Percentiles rank a stretch among this genome's conserved stretches.
Evolutionary conservation across 2,113 vertebrate genomes (phyloP).

Genomic region (Oxygymnocypris stewartii): DNA sequence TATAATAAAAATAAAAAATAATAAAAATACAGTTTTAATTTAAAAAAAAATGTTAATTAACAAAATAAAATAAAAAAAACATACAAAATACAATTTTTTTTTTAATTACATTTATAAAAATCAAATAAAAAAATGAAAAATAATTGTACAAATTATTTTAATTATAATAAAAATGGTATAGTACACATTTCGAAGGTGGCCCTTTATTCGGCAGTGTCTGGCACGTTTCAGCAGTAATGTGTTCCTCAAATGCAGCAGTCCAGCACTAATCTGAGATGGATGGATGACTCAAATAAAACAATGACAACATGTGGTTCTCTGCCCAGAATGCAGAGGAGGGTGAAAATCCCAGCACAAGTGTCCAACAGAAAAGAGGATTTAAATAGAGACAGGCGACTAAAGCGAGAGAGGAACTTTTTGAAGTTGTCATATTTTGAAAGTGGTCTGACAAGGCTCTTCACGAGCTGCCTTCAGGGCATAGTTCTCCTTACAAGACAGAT

Average conservation of each 20-base stretch:
- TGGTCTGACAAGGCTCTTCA: not conserved
- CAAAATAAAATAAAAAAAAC: too few species aligned
- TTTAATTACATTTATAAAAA: too few species aligned
- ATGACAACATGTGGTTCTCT: not conserved
- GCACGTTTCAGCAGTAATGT: not conserved
- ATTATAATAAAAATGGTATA: too few species aligned
- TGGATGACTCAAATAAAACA: not conserved
- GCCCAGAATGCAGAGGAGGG: slow-evolving; percentile 36
- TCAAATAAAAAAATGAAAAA: too few species aligned
- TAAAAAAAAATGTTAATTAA: too few species aligned
- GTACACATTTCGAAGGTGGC: too few species aligned
- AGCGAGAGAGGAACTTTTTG: not conserved
- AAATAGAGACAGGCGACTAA: not conserved
- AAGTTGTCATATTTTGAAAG: slow-evolving; percentile 19
- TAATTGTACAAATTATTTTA: too few species aligned
- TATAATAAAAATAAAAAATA: too few species aligned
- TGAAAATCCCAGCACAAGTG: not conserved
- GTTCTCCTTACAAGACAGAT: not conserved
- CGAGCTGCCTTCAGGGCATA: not conserved
- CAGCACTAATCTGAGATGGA: slow-evolving; percentile 14
- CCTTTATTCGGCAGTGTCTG: too few species aligned
- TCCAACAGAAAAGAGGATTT: slow-evolving; percentile 29
- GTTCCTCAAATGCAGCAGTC: not conserved
- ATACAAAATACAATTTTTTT: too few species aligned
- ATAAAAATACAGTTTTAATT: too few species aligned